Base-by-base conservation (phyloP, 2,797 vertebrate genomes). In the Hipposideros larvatus region DNA sequence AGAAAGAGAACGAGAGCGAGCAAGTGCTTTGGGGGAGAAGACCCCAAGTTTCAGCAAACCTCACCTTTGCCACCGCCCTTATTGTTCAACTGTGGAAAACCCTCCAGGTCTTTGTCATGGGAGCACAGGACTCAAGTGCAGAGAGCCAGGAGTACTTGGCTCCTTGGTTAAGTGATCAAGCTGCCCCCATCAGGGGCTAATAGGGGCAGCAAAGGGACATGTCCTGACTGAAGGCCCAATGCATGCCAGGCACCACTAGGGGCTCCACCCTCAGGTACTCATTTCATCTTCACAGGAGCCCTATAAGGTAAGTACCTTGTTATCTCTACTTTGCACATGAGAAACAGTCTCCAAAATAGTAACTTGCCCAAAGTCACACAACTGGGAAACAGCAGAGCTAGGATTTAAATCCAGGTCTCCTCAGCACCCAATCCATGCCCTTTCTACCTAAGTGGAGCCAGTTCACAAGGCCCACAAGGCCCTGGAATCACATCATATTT, bases 1-100 rank as follows among this genome's bases (percentile, higher is more conserved):
- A 48, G 34, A 59, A 70, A 82, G 74, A 75, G 86, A 6, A 95
- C 97, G 79, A 48, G 34, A 59, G 73, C 96, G 11, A 53, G 26
- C 73, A 31, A 41, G 68, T 34, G 71, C 74, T 90, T 88, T 13
- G 70, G 74, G 87, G 94, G 53, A 61, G 51, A 82, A 73, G 74
- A 86, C 37, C 65, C 37, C 86, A 26, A 26, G 8, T 94, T 92
- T 94, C 48, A 92, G 87, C 19, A 34, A 91, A 34, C 77, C 15
- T 95, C 68, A 75, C 41, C 90, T 90, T 79, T 73, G 73, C 53
- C 90, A 46, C 28, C 9, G 21, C 24, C 82, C 55, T 96, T 83
- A 75, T 70, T 89, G 84, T 92, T n/a, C 41, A 0, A 5, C 75
- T 26, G 61, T 77, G 77, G 73, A 91, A 92, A 91, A 13, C n/a